Conservation (phyloP, 2,797 vertebrate genomes). For the Hybognathus amarus region DNA sequence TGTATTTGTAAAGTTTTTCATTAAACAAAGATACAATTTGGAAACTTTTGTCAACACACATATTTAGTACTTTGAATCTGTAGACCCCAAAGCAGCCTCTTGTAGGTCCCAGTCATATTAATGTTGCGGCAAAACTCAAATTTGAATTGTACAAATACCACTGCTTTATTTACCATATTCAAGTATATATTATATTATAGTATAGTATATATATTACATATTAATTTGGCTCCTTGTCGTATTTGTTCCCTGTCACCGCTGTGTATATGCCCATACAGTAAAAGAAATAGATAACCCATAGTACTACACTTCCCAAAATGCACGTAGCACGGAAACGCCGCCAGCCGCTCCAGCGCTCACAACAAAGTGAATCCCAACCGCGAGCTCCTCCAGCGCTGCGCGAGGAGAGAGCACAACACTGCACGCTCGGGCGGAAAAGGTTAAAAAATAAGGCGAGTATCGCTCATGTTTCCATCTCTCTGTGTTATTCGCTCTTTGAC, state of each 20-base stretch:
- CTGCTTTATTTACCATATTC: neutral
- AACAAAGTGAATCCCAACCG: slow-evolving; percentile 46
- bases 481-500: neutral
- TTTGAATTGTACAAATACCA: neutral
- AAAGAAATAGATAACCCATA: neutral
- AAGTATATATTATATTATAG: too few relatives aligned
- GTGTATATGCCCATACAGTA: neutral
- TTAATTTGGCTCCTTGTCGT: neutral
- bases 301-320: slow-evolving; percentile 48
- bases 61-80: neutral
- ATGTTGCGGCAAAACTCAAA: neutral
- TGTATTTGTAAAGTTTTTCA: neutral
- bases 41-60: neutral
- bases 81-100: neutral
- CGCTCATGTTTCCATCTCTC: neutral
- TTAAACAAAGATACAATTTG: too few relatives aligned
- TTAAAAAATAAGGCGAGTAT: slow-evolving; percentile 34
- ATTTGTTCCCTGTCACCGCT: too few relatives aligned
- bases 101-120: too few relatives aligned
- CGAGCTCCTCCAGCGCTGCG: slow-evolving; percentile 33
- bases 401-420: slow-evolving; percentile 18
- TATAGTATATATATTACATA: too few relatives aligned
- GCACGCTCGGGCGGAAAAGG: neutral
- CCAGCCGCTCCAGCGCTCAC: slow-evolving; percentile 18
- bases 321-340: slow-evolving; percentile 13